These are phyloP conservation scores for Drosophila kanapiae DNA, from an alignment of 1,140 invertebrate genomes.

Conservation along the genomic window DNA sequence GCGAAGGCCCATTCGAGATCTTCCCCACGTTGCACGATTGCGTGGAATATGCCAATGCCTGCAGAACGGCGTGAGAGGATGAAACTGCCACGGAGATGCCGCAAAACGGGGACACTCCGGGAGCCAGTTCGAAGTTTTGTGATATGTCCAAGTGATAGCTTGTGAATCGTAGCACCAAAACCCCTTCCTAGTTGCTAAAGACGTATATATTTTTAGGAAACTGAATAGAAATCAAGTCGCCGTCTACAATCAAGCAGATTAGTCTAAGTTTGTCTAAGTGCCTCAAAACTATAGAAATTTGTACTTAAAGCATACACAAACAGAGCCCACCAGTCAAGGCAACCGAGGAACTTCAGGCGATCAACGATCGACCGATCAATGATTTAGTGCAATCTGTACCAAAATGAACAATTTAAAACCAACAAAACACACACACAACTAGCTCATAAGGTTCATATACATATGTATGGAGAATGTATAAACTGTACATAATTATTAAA, in stretches of 20 bases:
- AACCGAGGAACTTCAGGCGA: slow-evolving; percentile 41
- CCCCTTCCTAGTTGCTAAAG: slow-evolving; percentile 41
- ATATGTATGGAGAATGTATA: slow-evolving; percentile 56
- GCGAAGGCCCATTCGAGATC: slow-evolving; percentile 80
- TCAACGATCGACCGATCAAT: slow-evolving; percentile 23
- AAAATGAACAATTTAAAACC: slow-evolving; percentile 53
- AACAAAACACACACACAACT: slow-evolving; percentile 25
- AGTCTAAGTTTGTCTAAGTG: slow-evolving; percentile 63
- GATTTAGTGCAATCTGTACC: slow-evolving; percentile 64
- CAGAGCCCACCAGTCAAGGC: slow-evolving; percentile 53
- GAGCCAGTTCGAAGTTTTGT: slow-evolving; percentile 38
- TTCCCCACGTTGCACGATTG: slow-evolving; percentile 83
- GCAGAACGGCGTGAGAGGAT: slow-evolving; percentile 66
- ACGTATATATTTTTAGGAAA: slow-evolving; percentile 28
- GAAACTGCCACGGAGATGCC: neutral
- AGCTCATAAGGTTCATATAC: slow-evolving; percentile 32
- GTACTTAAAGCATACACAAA: slow-evolving; percentile 46
- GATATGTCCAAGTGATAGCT: slow-evolving; percentile 68
- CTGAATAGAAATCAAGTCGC: slow-evolving; percentile 46
- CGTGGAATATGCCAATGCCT: slow-evolving; percentile 80
- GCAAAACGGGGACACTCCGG: neutral
- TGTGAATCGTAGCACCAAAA: slow-evolving; percentile 66
- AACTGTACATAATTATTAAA: slow-evolving; percentile 67
- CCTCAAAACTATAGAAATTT: slow-evolving; percentile 35
- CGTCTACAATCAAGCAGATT: slow-evolving; percentile 60